Percentiles rank a stretch among this genome's conserved stretches.
Conservation (phyloP, 2,113 vertebrate species). For the Marmota monax region DNA sequence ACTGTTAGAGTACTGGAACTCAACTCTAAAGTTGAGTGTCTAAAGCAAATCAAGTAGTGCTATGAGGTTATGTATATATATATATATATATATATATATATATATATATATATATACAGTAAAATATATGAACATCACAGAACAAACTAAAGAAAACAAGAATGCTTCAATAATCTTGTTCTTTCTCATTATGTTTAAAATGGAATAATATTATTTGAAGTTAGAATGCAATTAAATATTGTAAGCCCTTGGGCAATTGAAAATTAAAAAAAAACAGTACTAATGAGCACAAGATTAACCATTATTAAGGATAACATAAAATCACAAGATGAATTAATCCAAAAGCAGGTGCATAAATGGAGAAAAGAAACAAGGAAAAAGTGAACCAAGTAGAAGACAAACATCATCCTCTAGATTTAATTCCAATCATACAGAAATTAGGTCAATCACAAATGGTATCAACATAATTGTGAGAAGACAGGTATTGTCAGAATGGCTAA, state of each 20-base stretch:
- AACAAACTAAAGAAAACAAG: neutral
- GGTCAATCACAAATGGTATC: neutral
- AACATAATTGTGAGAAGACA: neutral
- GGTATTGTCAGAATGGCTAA: neutral
- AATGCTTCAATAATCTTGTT: neutral
- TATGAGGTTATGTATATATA: neutral
- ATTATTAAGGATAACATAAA: neutral
- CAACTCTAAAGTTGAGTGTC: neutral
- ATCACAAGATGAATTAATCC: neutral
- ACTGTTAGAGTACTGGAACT: neutral
- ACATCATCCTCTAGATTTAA: neutral
- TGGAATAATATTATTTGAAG: neutral
- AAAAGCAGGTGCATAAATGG: neutral
- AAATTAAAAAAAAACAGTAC: neutral
- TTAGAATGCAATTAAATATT: neutral
- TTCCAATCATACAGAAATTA: neutral
- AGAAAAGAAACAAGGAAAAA: neutral
- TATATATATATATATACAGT: neutral
- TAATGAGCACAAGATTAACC: neutral
- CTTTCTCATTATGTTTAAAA: neutral
- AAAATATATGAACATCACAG: neutral
- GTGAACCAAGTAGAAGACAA: neutral
- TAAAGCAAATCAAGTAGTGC: neutral
- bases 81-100: constrained; percentile 42
- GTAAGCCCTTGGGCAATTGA: neutral